These are phyloP conservation scores for Mirza zaza DNA, from an alignment of 2,113 vertebrate species.

Conservation along the genomic window DNA sequence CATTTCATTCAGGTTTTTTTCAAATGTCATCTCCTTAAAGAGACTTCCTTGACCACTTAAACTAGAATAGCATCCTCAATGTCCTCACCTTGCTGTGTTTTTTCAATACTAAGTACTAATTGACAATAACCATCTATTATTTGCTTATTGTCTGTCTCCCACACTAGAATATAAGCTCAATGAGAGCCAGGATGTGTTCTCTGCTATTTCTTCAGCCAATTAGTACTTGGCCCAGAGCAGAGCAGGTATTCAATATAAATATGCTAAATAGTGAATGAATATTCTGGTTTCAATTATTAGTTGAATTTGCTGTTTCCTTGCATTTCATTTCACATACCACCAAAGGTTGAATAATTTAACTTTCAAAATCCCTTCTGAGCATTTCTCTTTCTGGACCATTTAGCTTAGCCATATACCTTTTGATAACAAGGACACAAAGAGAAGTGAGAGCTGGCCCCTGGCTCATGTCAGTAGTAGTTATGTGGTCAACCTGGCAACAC, in stretches of 20 bases:
- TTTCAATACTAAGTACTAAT: neutral
- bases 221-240: neutral
- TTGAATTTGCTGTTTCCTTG: constrained; percentile 12
- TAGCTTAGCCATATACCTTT: neutral
- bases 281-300: constrained; percentile 7
- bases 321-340: constrained; percentile 31
- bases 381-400: neutral
- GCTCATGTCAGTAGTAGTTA: neutral
- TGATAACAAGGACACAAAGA: constrained; percentile 19
- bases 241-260: neutral
- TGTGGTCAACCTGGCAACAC: neutral
- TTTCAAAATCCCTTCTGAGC: constrained; percentile 27
- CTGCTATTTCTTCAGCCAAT: constrained; percentile 28
- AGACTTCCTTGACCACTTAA: neutral
- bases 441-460: neutral
- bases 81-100: neutral
- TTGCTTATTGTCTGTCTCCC: neutral
- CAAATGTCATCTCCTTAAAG: neutral
- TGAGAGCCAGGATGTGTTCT: neutral
- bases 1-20: neutral
- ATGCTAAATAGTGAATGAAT: constrained; percentile 5
- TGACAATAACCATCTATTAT: neutral
- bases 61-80: neutral
- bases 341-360: neutral
- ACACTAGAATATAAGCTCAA: neutral